Percentiles rank a stretch among this genome's conserved stretches.
Conservation (phyloP, 2,113 vertebrate species). For the Pipa parva region DNA sequence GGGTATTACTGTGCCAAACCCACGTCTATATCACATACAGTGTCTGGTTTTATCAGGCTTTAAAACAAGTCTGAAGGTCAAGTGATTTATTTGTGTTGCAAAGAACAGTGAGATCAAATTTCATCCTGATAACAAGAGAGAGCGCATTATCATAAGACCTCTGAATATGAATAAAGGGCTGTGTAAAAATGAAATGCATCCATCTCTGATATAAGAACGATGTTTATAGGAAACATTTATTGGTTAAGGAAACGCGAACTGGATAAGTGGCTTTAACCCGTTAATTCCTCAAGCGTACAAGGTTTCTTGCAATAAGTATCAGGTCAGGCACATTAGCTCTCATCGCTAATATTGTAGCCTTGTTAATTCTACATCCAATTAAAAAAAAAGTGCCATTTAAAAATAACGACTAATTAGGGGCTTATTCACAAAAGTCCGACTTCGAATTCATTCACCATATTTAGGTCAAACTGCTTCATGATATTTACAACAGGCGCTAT, state of each 20-base stretch:
- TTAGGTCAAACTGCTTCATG: too few relatives aligned
- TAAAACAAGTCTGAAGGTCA: constrained; percentile 33
- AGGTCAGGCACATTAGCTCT: too few relatives aligned
- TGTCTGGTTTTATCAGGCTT: constrained; percentile 24
- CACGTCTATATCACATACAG: constrained; percentile 1
- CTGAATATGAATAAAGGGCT: constrained; percentile 23
- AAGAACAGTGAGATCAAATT: constrained; percentile 25
- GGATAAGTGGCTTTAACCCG: constrained; percentile 14
- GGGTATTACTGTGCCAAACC: constrained; percentile 6
- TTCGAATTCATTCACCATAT: too few relatives aligned
- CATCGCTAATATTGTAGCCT: too few relatives aligned
- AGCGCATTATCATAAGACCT: constrained; percentile 35
- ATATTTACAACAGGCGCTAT: too few relatives aligned
- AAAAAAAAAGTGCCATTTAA: too few relatives aligned
- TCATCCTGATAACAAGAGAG: constrained; percentile 29
- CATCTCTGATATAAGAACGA: constrained; percentile 5
- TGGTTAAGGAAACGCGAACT: constrained; percentile 9
- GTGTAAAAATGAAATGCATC: constrained; percentile 9
- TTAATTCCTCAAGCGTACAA: background rate
- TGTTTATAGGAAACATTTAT: constrained; percentile 33
- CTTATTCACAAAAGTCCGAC: too few relatives aligned
- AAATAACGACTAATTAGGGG: too few relatives aligned
- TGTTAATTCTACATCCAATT: too few relatives aligned
- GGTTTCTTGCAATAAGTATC: constrained; percentile 14
- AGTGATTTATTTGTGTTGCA: constrained; percentile 32